Conservation (phyloP, 2,797 vertebrate species). For the Takifugu rubripes region DNA sequence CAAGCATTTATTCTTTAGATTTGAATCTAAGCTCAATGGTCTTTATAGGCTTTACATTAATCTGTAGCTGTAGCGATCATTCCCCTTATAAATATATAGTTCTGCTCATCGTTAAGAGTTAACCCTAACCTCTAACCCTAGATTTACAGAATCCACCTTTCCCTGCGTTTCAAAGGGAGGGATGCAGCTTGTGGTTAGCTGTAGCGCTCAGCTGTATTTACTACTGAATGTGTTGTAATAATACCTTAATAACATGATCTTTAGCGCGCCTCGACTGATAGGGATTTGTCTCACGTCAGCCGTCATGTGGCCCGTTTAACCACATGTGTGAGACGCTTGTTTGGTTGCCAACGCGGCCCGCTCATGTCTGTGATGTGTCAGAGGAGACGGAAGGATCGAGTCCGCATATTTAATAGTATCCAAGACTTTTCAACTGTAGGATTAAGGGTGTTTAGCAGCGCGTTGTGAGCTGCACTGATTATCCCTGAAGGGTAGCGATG, state of each 20-base stretch:
- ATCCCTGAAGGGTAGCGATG: slow-evolving; percentile 61
- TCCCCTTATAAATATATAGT: too few species aligned
- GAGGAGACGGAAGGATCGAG: slow-evolving; percentile 41
- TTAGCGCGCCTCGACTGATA: slow-evolving; percentile 34
- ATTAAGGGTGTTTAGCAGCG: slow-evolving; percentile 76
- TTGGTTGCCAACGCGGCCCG: too few species aligned
- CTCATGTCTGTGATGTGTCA: slow-evolving; percentile 9
- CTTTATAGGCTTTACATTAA: too few species aligned
- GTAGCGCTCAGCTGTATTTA: slow-evolving; percentile 37
- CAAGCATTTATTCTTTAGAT: too few species aligned
- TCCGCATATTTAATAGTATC: slow-evolving; percentile 63
- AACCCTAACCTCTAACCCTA: too few species aligned
- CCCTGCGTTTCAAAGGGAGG: slow-evolving; percentile 1
- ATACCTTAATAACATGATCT: slow-evolving; percentile 23
- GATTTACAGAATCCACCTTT: slow-evolving; percentile 3
- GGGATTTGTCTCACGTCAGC: slow-evolving; percentile 49
- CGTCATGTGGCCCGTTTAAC: neutral
- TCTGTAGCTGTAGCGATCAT: too few species aligned
- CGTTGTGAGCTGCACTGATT: slow-evolving; percentile 67
- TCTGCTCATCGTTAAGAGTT: too few species aligned
- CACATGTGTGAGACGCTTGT: too few species aligned
- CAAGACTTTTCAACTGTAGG: slow-evolving; percentile 67
- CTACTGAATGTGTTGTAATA: slow-evolving; percentile 35
- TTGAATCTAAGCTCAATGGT: too few species aligned
- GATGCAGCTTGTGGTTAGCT: slow-evolving; percentile 19